Conservation (phyloP, 2,113 vertebrate genomes). For the Emydocephalus ijimae region DNA sequence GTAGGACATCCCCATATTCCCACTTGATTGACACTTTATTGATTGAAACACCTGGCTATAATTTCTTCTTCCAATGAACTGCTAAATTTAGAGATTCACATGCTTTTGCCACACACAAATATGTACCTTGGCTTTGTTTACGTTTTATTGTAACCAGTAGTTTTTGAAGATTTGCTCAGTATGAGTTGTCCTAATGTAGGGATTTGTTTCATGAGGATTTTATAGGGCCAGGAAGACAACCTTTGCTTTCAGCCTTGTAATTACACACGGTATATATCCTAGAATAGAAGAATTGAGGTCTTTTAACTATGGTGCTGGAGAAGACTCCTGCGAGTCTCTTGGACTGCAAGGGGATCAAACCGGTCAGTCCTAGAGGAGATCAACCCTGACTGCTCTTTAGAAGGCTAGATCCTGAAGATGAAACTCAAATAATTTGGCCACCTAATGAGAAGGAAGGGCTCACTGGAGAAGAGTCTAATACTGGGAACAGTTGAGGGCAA, state of each 20-base stretch:
- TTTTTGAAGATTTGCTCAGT: background rate
- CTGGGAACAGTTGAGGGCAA: too few species aligned
- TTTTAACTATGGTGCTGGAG: too few species aligned
- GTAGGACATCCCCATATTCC: background rate
- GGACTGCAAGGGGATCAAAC: too few species aligned
- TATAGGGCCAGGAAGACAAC: background rate
- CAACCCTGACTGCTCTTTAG: too few species aligned
- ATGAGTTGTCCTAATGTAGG: background rate
- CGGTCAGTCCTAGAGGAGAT: too few species aligned
- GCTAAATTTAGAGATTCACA: background rate
- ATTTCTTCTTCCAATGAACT: background rate
- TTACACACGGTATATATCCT: background rate
- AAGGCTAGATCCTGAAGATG: too few species aligned
- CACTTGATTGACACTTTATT: background rate
- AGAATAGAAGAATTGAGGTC: background rate
- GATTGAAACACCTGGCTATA: background rate
- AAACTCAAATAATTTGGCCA: too few species aligned
- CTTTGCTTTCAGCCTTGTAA: background rate
- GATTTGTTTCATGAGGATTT: background rate
- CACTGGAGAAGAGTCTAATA: too few species aligned
- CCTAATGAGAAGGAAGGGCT: too few species aligned
- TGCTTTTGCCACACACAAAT: background rate
- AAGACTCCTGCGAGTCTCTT: too few species aligned
- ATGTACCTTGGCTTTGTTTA: background rate
- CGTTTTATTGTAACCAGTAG: background rate